These are phyloP conservation scores for Archivesica marissinica DNA, from an alignment of 1,140 invertebrate genomes.

Conservation along the genomic window DNA sequence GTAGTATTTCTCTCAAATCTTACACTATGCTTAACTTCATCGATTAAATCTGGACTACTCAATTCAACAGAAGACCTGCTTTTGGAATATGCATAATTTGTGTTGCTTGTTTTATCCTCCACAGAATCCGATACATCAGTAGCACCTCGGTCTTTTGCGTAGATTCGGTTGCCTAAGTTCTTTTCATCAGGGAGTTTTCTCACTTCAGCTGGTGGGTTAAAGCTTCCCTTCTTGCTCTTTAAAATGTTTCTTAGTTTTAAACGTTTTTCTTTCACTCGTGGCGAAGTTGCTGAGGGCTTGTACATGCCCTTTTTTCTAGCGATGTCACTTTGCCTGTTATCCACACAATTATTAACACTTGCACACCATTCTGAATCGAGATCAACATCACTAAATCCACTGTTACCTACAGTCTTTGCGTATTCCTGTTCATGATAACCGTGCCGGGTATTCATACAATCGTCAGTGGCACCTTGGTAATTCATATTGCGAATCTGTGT, in stretches of 20 bases:
- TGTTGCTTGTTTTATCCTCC: neutral
- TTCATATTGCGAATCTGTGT: neutral
- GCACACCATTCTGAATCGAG: neutral
- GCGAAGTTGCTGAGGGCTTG: constrained; percentile 35
- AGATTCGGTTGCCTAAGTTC: constrained; percentile 44
- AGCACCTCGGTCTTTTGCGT: constrained; percentile 37
- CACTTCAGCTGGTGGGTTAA: neutral
- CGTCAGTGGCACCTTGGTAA: constrained; percentile 8
- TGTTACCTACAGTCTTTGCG: neutral
- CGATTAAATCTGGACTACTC: neutral
- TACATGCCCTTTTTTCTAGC: constrained; percentile 34
- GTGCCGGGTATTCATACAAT: neutral
- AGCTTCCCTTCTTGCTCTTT: constrained; percentile 53
- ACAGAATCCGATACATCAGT: neutral
- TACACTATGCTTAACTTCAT: neutral
- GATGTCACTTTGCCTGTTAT: constrained; percentile 5
- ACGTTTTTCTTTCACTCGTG: constrained; percentile 54
- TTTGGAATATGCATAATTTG: neutral
- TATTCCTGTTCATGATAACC: neutral
- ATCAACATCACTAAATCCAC: neutral
- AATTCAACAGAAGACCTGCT: neutral
- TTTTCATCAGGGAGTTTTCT: neutral
- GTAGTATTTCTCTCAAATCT: neutral
- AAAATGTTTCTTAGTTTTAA: constrained; percentile 52
- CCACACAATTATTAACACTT: neutral